Evolutionary conservation across 1,140 invertebrate species (phyloP), one percentile per base, ranked within the genome.

Genomic region (Aphelenchoides besseyi): DNA sequence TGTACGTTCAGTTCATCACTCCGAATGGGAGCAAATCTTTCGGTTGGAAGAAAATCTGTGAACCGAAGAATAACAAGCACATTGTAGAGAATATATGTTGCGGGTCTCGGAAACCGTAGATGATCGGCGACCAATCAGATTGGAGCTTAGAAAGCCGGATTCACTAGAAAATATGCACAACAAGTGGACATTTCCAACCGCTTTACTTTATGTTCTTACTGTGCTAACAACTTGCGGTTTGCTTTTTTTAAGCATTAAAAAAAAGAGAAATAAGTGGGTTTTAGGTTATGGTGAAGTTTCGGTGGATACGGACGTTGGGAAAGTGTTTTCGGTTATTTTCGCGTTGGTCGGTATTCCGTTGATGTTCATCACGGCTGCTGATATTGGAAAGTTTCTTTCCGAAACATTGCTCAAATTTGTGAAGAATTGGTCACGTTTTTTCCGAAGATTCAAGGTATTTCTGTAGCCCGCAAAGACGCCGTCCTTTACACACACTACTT

Each of bases 331-430:
- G 8, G 82, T 85, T 12, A 77, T 80, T 23, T 84, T 84, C 68
- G 83, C 83, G 5, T 72, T 84, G 23, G 76, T 85, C 55, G 83
- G 84, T 33, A 84, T 84, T 16, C 83, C 83, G 8, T 70, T 84
- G 32, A 85, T 85, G 84, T 84, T 84, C 76, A 85, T 84, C 54
- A 85, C 83, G 28, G 83, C 83, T 12, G 82, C 84, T 0, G 82
- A 84, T 71, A 84, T 84, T 67, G 84, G 83, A 48, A 85, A 84
- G 73, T 83, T 83, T 71, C 67, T 83, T 29, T 85, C 83, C 8
- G 82, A 83, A 71, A 84, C 82, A 18, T 69, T 83, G 36, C 70
- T 83, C n/a, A 83, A 75, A 67, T 78, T 83, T 72, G 82, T 84
- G 9, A 76, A 82, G 5, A 76, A 82, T 41, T 83, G 82, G 81